Conservation (phyloP, 2,797 vertebrate genomes). For the Amblyopsis hoosieri region DNA sequence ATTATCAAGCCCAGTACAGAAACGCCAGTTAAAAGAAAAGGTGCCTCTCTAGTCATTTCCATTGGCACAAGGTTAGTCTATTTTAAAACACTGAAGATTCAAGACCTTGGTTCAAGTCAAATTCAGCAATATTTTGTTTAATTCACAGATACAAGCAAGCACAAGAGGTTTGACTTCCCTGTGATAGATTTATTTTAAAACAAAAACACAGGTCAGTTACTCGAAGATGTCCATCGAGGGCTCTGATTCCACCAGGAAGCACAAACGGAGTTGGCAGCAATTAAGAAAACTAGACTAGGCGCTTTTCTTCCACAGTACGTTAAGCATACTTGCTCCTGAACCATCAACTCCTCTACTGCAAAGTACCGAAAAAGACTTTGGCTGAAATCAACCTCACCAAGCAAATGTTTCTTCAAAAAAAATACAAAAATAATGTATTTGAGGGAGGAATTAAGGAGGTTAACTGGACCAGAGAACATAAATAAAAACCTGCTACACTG, state of each 20-base stretch:
- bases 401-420: too few species aligned
- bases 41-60: conserved; percentile 20
- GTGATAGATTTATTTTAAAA: conserved; percentile 1
- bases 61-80: conserved; percentile 40
- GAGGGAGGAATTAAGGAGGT: too few species aligned
- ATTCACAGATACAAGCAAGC: conserved; percentile 36
- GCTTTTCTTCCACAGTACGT: conserved; percentile 36
- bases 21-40: conserved; percentile 6
- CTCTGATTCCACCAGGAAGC: conserved; percentile 59
- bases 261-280: conserved; percentile 40
- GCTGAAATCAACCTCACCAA: too few species aligned
- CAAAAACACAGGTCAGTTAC: conserved; percentile 20
- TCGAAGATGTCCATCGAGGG: conserved; percentile 61
- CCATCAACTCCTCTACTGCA: too few species aligned
- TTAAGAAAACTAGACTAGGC: conserved; percentile 19
- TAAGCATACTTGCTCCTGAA: not conserved
- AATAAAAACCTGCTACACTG: not conserved
- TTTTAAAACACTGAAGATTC: conserved; percentile 52
- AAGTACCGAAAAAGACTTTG: too few species aligned
- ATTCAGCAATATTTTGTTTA: conserved; percentile 22
- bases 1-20: conserved; percentile 34
- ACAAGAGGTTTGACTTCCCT: conserved; percentile 24
- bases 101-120: conserved; percentile 60
- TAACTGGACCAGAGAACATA: too few species aligned
- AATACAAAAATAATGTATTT: too few species aligned